A percentile compares a stretch with the other conserved stretches of the same genome.
These are phyloP conservation scores for Callitettix versicolor DNA, from an alignment of 1,140 invertebrate genomes.

Conservation along the genomic window DNA sequence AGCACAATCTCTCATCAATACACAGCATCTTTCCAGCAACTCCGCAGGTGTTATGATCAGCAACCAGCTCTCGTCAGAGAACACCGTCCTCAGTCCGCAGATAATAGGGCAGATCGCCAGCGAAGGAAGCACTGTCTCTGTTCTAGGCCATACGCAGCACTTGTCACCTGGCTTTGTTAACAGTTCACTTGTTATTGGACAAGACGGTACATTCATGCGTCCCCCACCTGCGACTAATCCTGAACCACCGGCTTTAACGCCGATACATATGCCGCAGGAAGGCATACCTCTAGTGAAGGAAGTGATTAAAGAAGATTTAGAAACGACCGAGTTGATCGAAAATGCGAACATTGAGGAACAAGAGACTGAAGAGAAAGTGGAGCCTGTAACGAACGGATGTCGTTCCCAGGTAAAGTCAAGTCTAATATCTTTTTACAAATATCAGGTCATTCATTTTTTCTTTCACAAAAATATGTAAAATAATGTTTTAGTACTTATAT, in stretches of 20 bases:
- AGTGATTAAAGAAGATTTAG: conserved; percentile 1
- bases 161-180: conserved; percentile 14
- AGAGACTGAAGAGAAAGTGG: conserved; percentile 7
- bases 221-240: too few species aligned
- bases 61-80: conserved; percentile 11
- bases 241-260: too few species aligned
- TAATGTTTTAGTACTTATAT: too few species aligned
- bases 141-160: conserved; percentile 2
- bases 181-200: not conserved
- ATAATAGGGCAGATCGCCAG: not conserved
- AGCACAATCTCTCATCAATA: conserved; percentile 2
- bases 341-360: too few species aligned
- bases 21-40: not conserved
- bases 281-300: conserved; percentile 7
- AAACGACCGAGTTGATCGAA: too few species aligned
- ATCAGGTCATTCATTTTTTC: too few species aligned
- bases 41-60: not conserved
- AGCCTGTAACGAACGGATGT: conserved; percentile 8
- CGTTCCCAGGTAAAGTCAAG: conserved; percentile 9
- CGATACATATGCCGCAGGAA: too few species aligned
- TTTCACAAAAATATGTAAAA: too few species aligned
- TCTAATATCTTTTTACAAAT: not conserved
- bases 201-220: too few species aligned
- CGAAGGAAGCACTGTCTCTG: not conserved
- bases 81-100: conserved; percentile 11